Base-by-base conservation (phyloP, 2,888 invertebrate genomes). In the Scaptodrosophila latifasciaeformis region DNA sequence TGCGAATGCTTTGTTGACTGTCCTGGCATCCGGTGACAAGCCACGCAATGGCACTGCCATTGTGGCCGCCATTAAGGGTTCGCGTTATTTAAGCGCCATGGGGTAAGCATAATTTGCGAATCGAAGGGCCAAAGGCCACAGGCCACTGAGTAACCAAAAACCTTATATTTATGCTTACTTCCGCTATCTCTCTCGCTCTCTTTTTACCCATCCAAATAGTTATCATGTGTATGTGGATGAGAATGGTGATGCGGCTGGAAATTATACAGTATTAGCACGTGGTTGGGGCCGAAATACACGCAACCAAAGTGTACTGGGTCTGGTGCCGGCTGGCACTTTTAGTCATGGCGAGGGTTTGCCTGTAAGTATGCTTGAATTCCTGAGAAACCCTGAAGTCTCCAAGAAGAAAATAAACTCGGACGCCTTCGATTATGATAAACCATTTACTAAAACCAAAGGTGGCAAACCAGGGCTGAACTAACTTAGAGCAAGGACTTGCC, bases 181-280 rank as follows among this genome's bases (percentile, higher is more conserved):
- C 27, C 12, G n/a, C 5, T 9, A 3, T 15, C 7, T 4, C 15
- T 9, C 84, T 37, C 10, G 4, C 15, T 17, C 18, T 18, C 62
- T 56, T 37, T 62, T 56, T 43, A 24, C 24, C 6, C 15, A n/a
- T 49, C n/a, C 21, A 18, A 40, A n/a, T 84, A 95, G 96, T 35
- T 96, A 96, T 85, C 92, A 93, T 88, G 92, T 94, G n/a, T 92
- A 94, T 81, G 95, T 97, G 90, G 96, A 97, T 85, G 92, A 93
- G 74, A 93, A 94, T 76, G 96, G 96, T 0, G 96, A 97, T 82
- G 95, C 96, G 0, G 95, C 95, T 81, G 97, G 97, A 9, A 97
- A 97, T 89, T 97, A 96, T 87, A 96, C 96, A 0, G 88, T 97
- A 60, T 89, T 97, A 67, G 92, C 92, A 2, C 81, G 89, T 47